A percentile compares a stretch with the other conserved stretches of the same genome.
Conservation (phyloP, 2,113 vertebrate genomes). For the Xenopus laevis region DNA sequence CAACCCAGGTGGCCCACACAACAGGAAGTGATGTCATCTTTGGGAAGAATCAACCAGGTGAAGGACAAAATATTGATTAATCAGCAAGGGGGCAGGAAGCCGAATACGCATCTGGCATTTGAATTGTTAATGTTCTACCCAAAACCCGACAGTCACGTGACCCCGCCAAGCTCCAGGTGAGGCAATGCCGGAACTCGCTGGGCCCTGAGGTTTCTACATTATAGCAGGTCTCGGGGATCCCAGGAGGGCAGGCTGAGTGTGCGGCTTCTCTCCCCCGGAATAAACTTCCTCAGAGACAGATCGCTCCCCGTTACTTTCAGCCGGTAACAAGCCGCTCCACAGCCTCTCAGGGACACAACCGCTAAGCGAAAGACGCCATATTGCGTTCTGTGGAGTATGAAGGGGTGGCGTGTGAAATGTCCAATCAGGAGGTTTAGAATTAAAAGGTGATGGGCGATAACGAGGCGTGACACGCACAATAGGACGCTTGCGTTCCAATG, state of each 20-base stretch:
- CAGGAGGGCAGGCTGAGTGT: background rate
- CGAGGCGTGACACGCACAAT: slow-evolving; percentile 9
- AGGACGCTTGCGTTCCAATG: background rate
- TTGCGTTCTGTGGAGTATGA: background rate
- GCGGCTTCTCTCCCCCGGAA: background rate
- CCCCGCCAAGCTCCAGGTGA: no score
- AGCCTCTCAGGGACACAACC: slow-evolving; percentile 53
- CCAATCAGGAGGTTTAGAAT: background rate
- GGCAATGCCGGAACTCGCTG: no score
- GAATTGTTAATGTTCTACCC: no score
- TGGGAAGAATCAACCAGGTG: no score
- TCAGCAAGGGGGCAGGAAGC: no score
- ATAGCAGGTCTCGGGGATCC: background rate
- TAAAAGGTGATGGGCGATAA: background rate
- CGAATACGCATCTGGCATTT: no score
- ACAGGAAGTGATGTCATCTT: no score
- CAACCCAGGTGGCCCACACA: no score
- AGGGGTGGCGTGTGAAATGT: background rate
- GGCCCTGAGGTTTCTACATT: background rate
- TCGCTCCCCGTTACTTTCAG: slow-evolving; percentile 76
- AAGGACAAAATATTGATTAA: no score
- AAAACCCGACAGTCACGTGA: no score
- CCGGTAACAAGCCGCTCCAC: slow-evolving; percentile 85
- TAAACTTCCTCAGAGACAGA: slow-evolving; percentile 59
- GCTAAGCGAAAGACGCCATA: background rate